phyloP scores from a whole-genome alignment of 2,888 invertebrate species.

The Pyrocoelia pectoralis region DNA sequence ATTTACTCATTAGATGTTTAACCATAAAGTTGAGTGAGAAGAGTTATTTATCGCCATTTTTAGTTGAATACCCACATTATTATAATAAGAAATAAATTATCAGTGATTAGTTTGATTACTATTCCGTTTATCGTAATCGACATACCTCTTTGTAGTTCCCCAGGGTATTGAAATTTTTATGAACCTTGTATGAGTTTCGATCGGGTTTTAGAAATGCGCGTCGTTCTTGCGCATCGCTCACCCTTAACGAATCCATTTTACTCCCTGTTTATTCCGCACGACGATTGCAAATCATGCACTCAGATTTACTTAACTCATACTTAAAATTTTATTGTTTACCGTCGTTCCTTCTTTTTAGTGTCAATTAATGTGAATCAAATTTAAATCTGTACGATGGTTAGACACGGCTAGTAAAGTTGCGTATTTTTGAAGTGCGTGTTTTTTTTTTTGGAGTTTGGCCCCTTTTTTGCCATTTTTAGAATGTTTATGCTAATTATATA shows the following conservation, averaged over 20 bases:
- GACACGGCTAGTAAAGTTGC: neutral
- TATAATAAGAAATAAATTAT: no score
- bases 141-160: conserved; percentile 35
- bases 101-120: conserved; percentile 32
- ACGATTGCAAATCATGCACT: conserved; percentile 30
- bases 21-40: no score
- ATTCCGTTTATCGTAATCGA: conserved; percentile 39
- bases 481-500: conserved; percentile 10
- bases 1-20: no score
- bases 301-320: conserved; percentile 23
- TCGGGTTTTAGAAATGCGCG: conserved; percentile 37
- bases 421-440: neutral
- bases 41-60: no score
- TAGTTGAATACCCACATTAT: no score
- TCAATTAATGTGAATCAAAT: conserved; percentile 21
- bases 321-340: conserved; percentile 25
- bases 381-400: neutral
- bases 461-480: neutral
- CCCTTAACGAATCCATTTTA: conserved; percentile 32
- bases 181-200: conserved; percentile 42
- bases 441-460: neutral
- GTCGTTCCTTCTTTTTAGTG: conserved; percentile 14
- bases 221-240: conserved; percentile 36
- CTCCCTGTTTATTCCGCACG: conserved; percentile 28
- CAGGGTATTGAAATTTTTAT: conserved; percentile 42